A percentile compares a stretch with the other conserved stretches of the same genome.
phyloP scores from a whole-genome alignment of 2,888 invertebrate genomes.

The Operophtera brumata region DNA sequence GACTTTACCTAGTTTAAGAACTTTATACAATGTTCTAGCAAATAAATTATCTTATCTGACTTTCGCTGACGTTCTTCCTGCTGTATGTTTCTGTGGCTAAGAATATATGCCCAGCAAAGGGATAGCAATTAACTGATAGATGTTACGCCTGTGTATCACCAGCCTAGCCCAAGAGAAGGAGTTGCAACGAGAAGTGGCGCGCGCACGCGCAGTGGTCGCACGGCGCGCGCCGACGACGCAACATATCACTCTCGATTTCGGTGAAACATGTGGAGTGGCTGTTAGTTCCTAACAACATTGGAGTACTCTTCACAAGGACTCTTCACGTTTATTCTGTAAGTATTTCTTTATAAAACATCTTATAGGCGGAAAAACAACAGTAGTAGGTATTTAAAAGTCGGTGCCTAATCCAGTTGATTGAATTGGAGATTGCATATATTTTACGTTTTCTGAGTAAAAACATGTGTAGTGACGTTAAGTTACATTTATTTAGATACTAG shows the following conservation, averaged over 20 bases:
- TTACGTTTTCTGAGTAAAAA: too few species aligned
- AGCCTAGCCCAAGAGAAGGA: conserved; percentile 36
- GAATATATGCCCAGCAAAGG: too few species aligned
- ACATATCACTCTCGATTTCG: conserved; percentile 49
- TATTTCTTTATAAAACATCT: neutral
- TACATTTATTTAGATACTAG: too few species aligned
- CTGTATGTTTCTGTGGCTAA: too few species aligned
- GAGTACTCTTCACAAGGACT: conserved; percentile 13
- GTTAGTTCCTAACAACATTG: conserved; percentile 22
- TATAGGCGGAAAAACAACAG: neutral
- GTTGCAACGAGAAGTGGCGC: conserved; percentile 28
- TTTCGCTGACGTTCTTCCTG: too few species aligned
- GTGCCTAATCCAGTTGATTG: too few species aligned
- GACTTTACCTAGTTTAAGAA: too few species aligned
- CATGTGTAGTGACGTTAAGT: too few species aligned
- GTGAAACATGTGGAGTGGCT: conserved; percentile 42
- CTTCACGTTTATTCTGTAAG: conserved; percentile 24
- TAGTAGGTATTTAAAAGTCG: too few species aligned
- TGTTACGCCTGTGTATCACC: conserved; percentile 23
- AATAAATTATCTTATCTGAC: too few species aligned
- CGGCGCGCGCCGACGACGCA: conserved; percentile 54
- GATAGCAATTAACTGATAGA: neutral
- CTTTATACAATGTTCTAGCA: too few species aligned
- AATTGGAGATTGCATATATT: too few species aligned
- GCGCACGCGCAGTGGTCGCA: conserved; percentile 52